Base-by-base conservation (phyloP, 2,113 vertebrate species). In the Dunckerocampus dactyliophorus region DNA sequence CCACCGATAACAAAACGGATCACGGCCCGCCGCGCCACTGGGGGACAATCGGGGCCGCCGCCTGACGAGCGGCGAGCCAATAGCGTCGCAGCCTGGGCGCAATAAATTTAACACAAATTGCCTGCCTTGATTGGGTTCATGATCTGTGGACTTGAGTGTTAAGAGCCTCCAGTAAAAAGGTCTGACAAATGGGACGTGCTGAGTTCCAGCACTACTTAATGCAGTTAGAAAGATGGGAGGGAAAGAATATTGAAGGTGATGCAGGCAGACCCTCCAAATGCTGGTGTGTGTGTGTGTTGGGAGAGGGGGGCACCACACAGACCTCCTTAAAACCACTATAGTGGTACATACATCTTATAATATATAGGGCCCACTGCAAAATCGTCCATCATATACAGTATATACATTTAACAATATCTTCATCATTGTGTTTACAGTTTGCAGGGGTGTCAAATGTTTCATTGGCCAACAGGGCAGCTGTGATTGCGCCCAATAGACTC, bases 61-160 rank as follows among this genome's bases (percentile, higher is more conserved):
- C 59, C 69, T 65, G 63, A 82, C 37, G 59, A 89, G 80, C 62
- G 72, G 56, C 15, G 74, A 68, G 70, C 85, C 86, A 82, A 85
- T 84, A 20, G 75, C 59, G 42, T 50, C 1, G 47, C 42, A 19
- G 65, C 45, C 45, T 49, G 4, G 19, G 71, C 67, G 65, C 75
- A 73, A 84, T 88, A 87, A 88, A 88, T 85, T 85, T 85, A 73
- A 72, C 84, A 77, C 79, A 89, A 89, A 90, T 87, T 80, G 76
- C 85, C 74, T 62, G 71, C 75, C 87, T 89, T 90, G 89, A 89
- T 90, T 88, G 88, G 85, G 87, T 87, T 88, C 88, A 48, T 81
- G 86, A 88, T 87, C 88, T 82, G 77, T 77, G 83, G 88, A 82
- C 80, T 77, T 59, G 67, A 65, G 81, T 74, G 85, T 87, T 78